phyloP scores from a whole-genome alignment of 2,113 vertebrate genomes.

The Heliornis fulica region DNA sequence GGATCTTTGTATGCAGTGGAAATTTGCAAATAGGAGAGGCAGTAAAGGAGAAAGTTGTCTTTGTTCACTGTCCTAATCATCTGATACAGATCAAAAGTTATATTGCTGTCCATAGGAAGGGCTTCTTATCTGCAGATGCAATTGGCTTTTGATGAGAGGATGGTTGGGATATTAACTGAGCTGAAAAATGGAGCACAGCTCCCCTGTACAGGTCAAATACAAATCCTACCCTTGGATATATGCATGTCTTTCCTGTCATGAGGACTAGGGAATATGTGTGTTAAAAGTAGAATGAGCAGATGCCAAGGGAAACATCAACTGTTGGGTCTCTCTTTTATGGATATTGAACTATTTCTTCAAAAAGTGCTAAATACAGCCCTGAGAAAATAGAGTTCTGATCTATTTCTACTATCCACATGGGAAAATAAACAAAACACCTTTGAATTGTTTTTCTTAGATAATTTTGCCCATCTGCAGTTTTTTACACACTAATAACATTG shows the following conservation, averaged over 20 bases:
- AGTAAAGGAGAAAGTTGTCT: background rate
- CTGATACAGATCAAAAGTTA: conserved; percentile 22
- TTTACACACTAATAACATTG: background rate
- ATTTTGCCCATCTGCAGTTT: conserved; percentile 28
- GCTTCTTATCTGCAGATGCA: conserved; percentile 1
- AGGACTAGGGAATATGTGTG: background rate
- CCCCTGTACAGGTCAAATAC: background rate
- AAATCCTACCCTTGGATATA: background rate
- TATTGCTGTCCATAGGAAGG: background rate
- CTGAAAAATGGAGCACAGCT: background rate
- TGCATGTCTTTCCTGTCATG: background rate
- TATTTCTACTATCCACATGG: conserved; percentile 17
- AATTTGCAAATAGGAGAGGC: background rate
- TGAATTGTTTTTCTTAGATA: conserved; percentile 6
- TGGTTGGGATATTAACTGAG: background rate
- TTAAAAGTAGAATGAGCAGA: background rate
- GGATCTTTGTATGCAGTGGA: background rate
- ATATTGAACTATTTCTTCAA: background rate
- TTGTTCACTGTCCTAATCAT: conserved; percentile 10
- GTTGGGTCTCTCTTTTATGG: background rate
- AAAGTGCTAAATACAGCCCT: background rate
- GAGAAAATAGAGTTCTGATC: background rate
- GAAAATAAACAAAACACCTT: conserved; percentile 34
- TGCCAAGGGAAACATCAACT: background rate
- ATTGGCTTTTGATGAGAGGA: conserved; percentile 10